A percentile compares a stretch with the other conserved stretches of the same genome.
Evolutionary conservation across 1,140 invertebrate species (phyloP).

Genomic region (Cepaea nemoralis): DNA sequence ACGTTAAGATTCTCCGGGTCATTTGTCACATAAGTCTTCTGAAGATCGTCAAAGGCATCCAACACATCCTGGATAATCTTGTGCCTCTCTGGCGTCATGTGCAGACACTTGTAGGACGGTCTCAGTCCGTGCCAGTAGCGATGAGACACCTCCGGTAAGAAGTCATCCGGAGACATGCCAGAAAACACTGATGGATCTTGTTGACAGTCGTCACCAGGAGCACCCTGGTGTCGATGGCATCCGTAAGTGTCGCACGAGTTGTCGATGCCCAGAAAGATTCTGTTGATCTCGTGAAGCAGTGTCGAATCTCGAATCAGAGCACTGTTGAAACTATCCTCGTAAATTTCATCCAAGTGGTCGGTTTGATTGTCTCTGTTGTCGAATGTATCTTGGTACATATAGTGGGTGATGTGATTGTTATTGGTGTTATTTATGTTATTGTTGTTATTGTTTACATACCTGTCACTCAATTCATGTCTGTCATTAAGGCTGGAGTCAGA

Average conservation of each 20-base stretch:
- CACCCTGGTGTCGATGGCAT: neutral
- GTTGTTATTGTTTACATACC: slow-evolving; percentile 5
- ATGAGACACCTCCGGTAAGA: slow-evolving; percentile 22
- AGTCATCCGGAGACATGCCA: slow-evolving; percentile 20
- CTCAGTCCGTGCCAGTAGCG: slow-evolving; percentile 32
- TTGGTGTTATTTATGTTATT: neutral
- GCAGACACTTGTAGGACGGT: neutral
- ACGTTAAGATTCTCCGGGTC: slow-evolving; percentile 24
- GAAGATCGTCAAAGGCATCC: slow-evolving; percentile 35
- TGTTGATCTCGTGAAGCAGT: slow-evolving; percentile 38
- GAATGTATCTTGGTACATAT: neutral
- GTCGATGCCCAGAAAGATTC: slow-evolving; percentile 39
- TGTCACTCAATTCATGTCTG: neutral
- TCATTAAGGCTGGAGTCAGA: neutral
- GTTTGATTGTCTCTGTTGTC: neutral
- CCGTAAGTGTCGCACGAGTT: slow-evolving; percentile 32
- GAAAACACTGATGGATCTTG: neutral
- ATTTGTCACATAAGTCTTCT: slow-evolving; percentile 31
- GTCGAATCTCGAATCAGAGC: slow-evolving; percentile 14
- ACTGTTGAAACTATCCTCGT: slow-evolving; percentile 34
- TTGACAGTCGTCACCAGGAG: too few species aligned
- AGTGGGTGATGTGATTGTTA: neutral
- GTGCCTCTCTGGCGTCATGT: slow-evolving; percentile 21
- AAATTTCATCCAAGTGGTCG: neutral
- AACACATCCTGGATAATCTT: slow-evolving; percentile 31